Conservation (phyloP, 53 echinoderm and acorn worm species). For the Apostichopus leukothele region DNA sequence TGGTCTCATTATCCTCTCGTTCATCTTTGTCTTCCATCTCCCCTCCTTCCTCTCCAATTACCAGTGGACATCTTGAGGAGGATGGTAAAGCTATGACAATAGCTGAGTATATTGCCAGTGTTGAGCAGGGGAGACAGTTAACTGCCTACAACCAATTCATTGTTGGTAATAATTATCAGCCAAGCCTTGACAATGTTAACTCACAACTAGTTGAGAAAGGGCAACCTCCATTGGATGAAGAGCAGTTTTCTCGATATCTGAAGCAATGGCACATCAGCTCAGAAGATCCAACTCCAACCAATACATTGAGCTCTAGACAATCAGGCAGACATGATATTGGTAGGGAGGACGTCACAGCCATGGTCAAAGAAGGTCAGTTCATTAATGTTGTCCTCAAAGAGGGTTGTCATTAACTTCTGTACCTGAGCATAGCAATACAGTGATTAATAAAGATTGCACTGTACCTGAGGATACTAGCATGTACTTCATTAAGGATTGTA, state of each 20-base stretch:
- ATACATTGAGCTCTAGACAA: slow-evolving; percentile 49
- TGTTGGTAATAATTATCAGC: not conserved
- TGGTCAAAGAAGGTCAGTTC: not conserved
- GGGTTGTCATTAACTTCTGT: no score
- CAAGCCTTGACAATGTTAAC: slow-evolving; percentile 19
- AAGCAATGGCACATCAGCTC: slow-evolving; percentile 65
- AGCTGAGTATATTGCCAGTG: slow-evolving; percentile 30
- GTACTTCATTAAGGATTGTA: no score
- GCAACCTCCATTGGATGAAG: slow-evolving; percentile 59
- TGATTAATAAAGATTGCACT: no score
- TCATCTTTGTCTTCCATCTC: slow-evolving; percentile 95
- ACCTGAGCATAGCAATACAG: no score
- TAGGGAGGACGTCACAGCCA: not conserved
- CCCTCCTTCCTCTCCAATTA: slow-evolving; percentile 87
- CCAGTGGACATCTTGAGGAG: slow-evolving; percentile 54
- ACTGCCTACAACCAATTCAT: not conserved
- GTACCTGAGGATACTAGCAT: no score
- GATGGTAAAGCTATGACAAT: slow-evolving; percentile 32
- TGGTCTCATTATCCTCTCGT: slow-evolving; percentile 81
- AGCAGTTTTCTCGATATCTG: slow-evolving; percentile 64
- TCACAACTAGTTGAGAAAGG: slow-evolving; percentile 13
- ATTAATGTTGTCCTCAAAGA: not conserved
- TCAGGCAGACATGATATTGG: slow-evolving; percentile 26
- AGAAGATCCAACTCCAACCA: slow-evolving; percentile 55
- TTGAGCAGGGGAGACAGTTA: slow-evolving; percentile 16